Conservation (phyloP, 2,113 vertebrate genomes). For the Nymphicus hollandicus region DNA sequence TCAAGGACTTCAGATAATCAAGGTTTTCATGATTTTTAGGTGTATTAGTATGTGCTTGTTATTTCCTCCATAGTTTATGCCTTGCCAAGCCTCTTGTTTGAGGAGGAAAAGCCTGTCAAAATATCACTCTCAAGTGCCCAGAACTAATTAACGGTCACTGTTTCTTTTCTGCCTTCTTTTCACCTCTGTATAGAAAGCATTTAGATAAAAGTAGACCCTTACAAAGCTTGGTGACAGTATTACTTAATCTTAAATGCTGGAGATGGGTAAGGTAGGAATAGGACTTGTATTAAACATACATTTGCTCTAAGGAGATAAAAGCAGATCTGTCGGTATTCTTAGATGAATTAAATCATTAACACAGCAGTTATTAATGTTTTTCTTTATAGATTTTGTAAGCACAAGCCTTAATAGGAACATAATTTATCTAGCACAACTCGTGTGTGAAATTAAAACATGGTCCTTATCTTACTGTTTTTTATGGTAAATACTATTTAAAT, state of each 20-base stretch:
- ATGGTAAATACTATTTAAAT: background rate
- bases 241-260: background rate
- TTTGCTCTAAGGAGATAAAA: background rate
- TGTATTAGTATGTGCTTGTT: background rate
- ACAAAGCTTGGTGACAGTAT: background rate
- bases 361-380: background rate
- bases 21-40: background rate
- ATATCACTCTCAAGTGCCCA: background rate
- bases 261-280: background rate
- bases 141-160: background rate
- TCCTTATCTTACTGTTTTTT: background rate
- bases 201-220: background rate
- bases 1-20: background rate
- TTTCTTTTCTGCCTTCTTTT: background rate
- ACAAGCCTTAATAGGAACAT: background rate
- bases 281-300: background rate
- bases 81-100: background rate
- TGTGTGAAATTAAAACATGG: background rate
- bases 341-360: background rate
- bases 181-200: accelerated
- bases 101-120: background rate
- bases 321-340: background rate
- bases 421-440: background rate
- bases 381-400: background rate
- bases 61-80: background rate